Conservation (phyloP, 2,888 invertebrate species). For the Tachina grossa region DNA sequence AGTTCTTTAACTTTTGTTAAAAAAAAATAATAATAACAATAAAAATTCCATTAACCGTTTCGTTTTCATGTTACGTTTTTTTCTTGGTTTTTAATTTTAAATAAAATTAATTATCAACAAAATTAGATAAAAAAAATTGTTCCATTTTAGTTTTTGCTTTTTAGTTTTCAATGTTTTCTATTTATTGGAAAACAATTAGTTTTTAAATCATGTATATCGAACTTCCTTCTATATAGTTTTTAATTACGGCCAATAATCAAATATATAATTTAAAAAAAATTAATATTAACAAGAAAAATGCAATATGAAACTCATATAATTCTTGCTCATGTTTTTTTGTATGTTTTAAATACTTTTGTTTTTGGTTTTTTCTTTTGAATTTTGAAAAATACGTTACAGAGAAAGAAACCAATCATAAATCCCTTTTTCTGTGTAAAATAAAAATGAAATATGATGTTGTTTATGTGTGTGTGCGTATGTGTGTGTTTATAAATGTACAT, state of each 20-base stretch:
- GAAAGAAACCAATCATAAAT: slow-evolving; percentile 37
- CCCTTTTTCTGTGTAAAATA: not conserved
- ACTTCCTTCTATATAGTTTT: slow-evolving; percentile 41
- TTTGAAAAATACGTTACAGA: slow-evolving; percentile 66
- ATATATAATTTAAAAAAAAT: slow-evolving; percentile 11
- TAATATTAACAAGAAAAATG: slow-evolving; percentile 4
- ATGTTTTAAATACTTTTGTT: slow-evolving; percentile 27
- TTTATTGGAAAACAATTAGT: slow-evolving; percentile 77
- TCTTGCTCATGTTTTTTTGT: slow-evolving; percentile 59
- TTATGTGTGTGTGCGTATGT: slow-evolving; percentile 53
- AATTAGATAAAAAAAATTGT: not conserved
- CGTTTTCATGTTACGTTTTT: slow-evolving; percentile 57
- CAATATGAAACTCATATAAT: slow-evolving; percentile 63
- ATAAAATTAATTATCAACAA: not conserved
- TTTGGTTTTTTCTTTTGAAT: slow-evolving; percentile 65
- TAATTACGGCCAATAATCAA: slow-evolving; percentile 15
- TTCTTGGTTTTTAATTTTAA: slow-evolving; percentile 53
- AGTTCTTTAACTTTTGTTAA: slow-evolving; percentile 5
- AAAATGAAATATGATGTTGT: slow-evolving; percentile 37
- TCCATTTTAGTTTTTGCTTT: slow-evolving; percentile 54
- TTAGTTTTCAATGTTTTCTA: slow-evolving; percentile 63
- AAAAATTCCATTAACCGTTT: slow-evolving; percentile 38
- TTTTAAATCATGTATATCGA: slow-evolving; percentile 77
- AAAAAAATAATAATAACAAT: not conserved
- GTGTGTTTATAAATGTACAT: slow-evolving; percentile 28